phyloP scores from a whole-genome alignment of 2,888 invertebrate genomes.

The Meliscaeva auricollis region DNA sequence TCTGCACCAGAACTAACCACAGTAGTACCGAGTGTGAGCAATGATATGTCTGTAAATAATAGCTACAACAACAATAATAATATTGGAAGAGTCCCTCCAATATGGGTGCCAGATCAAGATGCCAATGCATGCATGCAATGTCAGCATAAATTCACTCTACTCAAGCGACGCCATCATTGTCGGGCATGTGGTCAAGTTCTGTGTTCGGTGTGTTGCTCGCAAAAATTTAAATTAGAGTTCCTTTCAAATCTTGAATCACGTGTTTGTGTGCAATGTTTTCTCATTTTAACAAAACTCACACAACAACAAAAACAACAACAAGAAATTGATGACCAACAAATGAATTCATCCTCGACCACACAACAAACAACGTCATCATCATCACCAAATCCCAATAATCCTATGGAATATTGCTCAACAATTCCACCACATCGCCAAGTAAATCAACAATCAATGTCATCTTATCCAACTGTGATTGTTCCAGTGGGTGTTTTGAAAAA shows the following conservation, averaged over 20 bases:
- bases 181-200: conserved; percentile 93
- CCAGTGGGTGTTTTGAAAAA: conserved; percentile 92
- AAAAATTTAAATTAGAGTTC: conserved; percentile 89
- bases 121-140: conserved; percentile 93
- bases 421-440: conserved; percentile 92
- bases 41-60: conserved; percentile 65
- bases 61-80: conserved; percentile 75
- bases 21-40: neutral
- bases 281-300: conserved; percentile 85
- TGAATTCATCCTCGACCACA: neutral
- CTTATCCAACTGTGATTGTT: conserved; percentile 90
- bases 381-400: conserved; percentile 93
- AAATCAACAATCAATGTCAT: conserved; percentile 81
- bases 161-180: conserved; percentile 94
- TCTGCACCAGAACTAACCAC: neutral
- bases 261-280: conserved; percentile 90
- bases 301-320: conserved; percentile 49
- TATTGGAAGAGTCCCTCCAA: conserved; percentile 91
- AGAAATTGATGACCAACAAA: conserved; percentile 15
- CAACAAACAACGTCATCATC: conserved; percentile 79
- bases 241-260: conserved; percentile 90
- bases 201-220: conserved; percentile 91
- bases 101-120: conserved; percentile 94
- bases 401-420: conserved; percentile 94
- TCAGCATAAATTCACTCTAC: conserved; percentile 91